Conservation (phyloP, 2,797 vertebrate species). For the Myotis daubentonii region DNA sequence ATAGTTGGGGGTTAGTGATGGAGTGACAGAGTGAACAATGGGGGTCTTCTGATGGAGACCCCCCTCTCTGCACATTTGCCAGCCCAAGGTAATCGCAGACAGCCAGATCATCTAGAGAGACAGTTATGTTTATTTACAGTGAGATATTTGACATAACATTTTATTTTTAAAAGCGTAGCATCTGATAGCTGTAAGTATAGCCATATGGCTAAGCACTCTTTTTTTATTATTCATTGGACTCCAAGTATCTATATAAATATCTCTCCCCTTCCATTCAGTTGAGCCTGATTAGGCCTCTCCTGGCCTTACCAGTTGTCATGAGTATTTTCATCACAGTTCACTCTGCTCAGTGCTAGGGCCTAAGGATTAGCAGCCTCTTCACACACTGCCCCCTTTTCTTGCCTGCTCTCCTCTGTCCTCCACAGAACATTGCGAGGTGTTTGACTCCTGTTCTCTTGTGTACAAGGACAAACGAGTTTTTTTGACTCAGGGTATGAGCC, state of each 20-base stretch:
- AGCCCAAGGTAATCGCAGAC: background rate
- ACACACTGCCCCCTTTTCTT: accelerated
- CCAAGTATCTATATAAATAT: background rate
- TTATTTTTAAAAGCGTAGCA: background rate
- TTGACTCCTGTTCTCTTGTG: background rate
- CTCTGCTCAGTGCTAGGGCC: background rate
- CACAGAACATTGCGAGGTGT: accelerated
- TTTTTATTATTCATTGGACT: background rate
- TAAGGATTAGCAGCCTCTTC: background rate
- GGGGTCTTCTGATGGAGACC: background rate
- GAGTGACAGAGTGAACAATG: background rate
- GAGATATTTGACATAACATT: background rate
- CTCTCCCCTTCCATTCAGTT: background rate
- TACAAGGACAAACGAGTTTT: background rate
- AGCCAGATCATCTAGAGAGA: background rate
- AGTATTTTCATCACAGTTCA: background rate
- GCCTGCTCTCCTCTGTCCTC: too few species aligned
- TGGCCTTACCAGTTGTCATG: background rate
- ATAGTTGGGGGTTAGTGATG: background rate
- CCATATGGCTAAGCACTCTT: background rate
- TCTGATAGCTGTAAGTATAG: background rate
- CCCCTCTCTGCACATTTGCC: background rate
- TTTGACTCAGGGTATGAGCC: background rate
- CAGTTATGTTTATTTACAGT: background rate
- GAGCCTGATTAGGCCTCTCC: background rate